phyloP scores from a whole-genome alignment of 2,888 invertebrate genomes.

The Leptopilina syphax region DNA sequence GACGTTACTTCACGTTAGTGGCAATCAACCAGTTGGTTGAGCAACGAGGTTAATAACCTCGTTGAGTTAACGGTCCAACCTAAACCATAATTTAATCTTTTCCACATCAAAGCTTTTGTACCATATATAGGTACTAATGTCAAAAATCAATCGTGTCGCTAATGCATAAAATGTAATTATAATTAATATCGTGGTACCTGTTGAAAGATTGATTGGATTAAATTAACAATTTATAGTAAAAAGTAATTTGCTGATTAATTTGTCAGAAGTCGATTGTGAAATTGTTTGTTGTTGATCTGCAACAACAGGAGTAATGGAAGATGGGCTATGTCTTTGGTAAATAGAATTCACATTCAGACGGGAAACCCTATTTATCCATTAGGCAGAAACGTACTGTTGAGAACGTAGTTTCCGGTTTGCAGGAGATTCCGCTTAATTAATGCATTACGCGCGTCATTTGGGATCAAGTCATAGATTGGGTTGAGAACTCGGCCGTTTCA shows the following conservation, averaged over 20 bases:
- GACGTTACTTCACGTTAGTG: constrained; percentile 34
- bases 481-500: constrained; percentile 15
- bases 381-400: not conserved
- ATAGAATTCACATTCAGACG: not conserved
- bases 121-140: not conserved
- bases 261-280: no score
- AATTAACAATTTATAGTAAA: no score
- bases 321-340: no score
- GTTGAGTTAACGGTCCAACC: constrained; percentile 36
- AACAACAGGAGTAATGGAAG: no score
- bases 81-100: constrained; percentile 43
- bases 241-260: no score
- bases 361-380: constrained; percentile 25
- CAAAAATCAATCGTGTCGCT: not conserved
- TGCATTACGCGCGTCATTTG: constrained; percentile 33
- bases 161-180: not conserved
- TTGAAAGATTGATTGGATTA: no score
- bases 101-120: constrained; percentile 21
- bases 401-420: constrained; percentile 25
- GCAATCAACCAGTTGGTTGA: constrained; percentile 51
- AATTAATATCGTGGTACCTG: no score
- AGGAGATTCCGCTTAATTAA: constrained; percentile 36
- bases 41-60: constrained; percentile 52
- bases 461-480: constrained; percentile 7
- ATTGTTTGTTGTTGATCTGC: no score